Base-by-base conservation (phyloP, 2,888 invertebrate genomes). In the Uloborus plumipes region DNA sequence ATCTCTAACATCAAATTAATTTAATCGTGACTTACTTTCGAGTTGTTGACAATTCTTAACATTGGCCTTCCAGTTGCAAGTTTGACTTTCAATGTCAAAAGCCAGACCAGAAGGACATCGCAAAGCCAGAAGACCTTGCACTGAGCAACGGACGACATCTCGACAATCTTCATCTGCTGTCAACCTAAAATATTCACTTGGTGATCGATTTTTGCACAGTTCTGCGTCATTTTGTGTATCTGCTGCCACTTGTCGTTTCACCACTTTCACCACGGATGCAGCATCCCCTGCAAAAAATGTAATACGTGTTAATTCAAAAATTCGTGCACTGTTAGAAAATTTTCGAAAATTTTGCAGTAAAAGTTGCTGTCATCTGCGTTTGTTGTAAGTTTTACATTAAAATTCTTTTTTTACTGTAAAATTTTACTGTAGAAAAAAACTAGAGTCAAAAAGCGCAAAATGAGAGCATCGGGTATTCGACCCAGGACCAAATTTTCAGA, bases 51-150 rank as follows among this genome's bases (percentile, higher is more conserved):
- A 97, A 93, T 96, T 96, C 93, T 95, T 95, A 91, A 97, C 97
- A 92, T 96, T 93, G 89, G 95, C 93, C 93, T 94, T 96, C 97
- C 97, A 97, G 92, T 96, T 96, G 92, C 97, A 97, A 88, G 96
- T 96, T 91, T 97, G 96, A 88, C 95, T 93, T 90, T 94, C 93
- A 90, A 97, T 94, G 93, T 97, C 96, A 92, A 97, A 97, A 89
- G 94, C 95, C 89, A 97, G 92, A 90, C 96, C 94, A 89, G 92
- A 93, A 88, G 96, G 96, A 91, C 97, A 97, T 89, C 94, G 92
- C 89, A 97, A 95, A 86, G 94, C 93, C 88, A 96, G 95, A 90
- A 97, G 92, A 90, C 97, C 91, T 89, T 87, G 87, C 0, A 87
- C 87, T 16, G 87, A 87, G 67, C 87, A 96, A 94, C 96, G 95